Base-by-base conservation (phyloP, 2,797 vertebrate genomes). In the Sebastes cheni region DNA sequence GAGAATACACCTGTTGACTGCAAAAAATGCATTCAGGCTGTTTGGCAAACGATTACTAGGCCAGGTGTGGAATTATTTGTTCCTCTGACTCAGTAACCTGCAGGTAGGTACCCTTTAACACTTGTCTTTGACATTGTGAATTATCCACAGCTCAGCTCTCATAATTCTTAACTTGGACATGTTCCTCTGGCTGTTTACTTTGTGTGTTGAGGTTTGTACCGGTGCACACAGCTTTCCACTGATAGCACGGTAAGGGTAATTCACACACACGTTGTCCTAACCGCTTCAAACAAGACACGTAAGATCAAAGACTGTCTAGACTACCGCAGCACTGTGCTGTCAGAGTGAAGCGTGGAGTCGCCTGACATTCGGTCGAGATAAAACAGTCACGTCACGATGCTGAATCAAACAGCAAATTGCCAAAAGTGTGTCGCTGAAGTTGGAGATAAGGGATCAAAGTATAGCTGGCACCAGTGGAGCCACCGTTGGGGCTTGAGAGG, bases 401-500 rank as follows among this genome's bases (percentile, higher is more conserved):
- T 18, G 52, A 86, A 90, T 82, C 67, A 86, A 80, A 85, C 32
- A 61, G 39, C 73, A 81, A 74, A 77, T 83, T 62, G 59, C 62
- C 65, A 58, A 58, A 84, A 83, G 89, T 84, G 83, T 83, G 78
- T 27, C 75, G 72, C 64, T 81, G 46, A 83, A 83, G 77, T 64
- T 56, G 13, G 23, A 79, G 90, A 93, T 91, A 89, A 91, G 83
- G 67, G 75, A 75, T 89, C 68, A 90, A 88, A 92, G 89, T 85
- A 56, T 39, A 67, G 67, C 75, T 54, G 82, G 82, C 83, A 84
- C 83, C 72, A 14, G 77, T 65, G 36, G 71, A 85, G 84, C 80
- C 80, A 70, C 32, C 6, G 9, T 5, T 34, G 67, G 36, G 55
- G 74, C 78, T 79, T 77, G 72, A 77, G 86, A 85, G 68, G 80